A percentile compares a stretch with the other conserved stretches of the same genome.
phyloP scores from a whole-genome alignment of 2,113 vertebrate species.

The Rhabdornis inornatus region DNA sequence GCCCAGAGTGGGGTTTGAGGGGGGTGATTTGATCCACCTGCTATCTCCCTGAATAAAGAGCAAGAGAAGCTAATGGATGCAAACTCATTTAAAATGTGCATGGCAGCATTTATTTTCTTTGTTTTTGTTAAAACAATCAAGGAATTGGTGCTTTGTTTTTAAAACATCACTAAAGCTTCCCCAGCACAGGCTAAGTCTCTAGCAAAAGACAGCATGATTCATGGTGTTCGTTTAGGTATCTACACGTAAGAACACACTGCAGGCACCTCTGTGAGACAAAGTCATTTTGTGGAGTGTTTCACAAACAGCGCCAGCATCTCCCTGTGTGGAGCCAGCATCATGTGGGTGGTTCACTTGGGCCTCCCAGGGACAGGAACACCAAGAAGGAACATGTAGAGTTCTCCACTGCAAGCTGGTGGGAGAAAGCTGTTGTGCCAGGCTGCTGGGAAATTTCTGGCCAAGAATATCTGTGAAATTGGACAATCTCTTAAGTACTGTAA shows the following conservation, averaged over 20 bases:
- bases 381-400: neutral
- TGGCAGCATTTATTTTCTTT: neutral
- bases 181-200: neutral
- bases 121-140: neutral
- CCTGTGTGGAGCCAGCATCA: neutral
- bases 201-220: fast-evolving
- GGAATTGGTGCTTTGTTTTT: neutral
- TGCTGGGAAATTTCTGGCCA: neutral
- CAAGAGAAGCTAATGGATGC: neutral
- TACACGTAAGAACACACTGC: neutral
- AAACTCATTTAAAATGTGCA: neutral
- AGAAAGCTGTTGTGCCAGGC: neutral
- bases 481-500: neutral
- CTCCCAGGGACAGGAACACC: neutral
- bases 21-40: neutral
- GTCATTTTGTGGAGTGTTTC: neutral
- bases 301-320: neutral
- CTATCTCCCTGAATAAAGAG: neutral
- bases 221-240: neutral
- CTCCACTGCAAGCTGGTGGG: neutral
- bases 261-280: neutral
- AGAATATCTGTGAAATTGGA: neutral
- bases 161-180: neutral
- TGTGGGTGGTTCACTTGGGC: neutral
- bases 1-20: neutral